Conservation (phyloP, 2,888 invertebrate species). For the Crocallis elinguaria region DNA sequence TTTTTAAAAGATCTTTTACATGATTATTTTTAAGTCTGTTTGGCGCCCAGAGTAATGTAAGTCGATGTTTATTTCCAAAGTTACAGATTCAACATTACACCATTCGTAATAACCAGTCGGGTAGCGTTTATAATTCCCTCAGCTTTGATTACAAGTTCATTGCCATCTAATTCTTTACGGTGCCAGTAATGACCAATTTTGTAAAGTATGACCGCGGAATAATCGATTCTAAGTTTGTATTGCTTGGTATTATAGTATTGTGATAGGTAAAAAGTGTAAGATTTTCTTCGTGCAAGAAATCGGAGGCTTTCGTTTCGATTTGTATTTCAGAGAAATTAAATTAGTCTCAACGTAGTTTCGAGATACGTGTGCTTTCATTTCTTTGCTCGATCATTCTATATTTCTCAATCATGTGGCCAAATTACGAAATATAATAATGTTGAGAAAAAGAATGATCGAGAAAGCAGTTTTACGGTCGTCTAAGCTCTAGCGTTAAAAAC, state of each 20-base stretch:
- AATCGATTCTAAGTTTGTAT: conserved; percentile 48
- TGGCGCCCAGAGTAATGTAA: not conserved
- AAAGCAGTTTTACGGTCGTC: no score
- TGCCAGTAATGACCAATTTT: conserved; percentile 62
- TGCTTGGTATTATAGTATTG: conserved; percentile 34
- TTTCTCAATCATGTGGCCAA: no score
- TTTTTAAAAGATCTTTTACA: no score
- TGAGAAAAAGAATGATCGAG: no score
- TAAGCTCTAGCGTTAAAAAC: no score
- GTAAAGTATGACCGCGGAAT: conserved; percentile 48
- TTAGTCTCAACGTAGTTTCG: not conserved
- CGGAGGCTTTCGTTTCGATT: conserved; percentile 24
- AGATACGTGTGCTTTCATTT: not conserved
- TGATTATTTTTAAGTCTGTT: no score
- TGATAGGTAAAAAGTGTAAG: conserved; percentile 22
- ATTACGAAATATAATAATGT: no score
- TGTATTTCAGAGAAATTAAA: not conserved
- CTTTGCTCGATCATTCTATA: not conserved
- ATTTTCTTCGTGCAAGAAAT: conserved; percentile 14
- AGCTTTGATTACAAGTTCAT: conserved; percentile 59
- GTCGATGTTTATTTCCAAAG: conserved; percentile 4
- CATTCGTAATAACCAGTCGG: conserved; percentile 56
- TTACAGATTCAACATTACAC: conserved; percentile 35
- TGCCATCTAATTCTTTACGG: conserved; percentile 59
- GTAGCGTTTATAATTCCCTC: conserved; percentile 53